phyloP scores from a whole-genome alignment of 2,113 vertebrate species.

The Colaptes auratus region DNA sequence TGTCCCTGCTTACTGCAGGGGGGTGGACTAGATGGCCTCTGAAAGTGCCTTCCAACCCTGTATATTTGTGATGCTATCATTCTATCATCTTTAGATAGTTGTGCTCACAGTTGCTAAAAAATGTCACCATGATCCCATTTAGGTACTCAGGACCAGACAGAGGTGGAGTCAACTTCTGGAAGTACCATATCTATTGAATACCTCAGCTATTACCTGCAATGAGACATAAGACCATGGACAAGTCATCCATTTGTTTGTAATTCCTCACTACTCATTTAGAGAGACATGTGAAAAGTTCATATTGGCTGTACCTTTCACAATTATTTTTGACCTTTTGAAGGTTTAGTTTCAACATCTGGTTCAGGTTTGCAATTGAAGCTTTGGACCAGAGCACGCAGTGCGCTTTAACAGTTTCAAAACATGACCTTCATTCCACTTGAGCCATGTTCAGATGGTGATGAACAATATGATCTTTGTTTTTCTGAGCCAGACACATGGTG shows the following conservation, averaged over 20 bases:
- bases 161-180: not conserved
- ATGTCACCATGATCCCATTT: not conserved
- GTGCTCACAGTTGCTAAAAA: not conserved
- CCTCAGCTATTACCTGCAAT: not conserved
- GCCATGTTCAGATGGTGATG: not conserved
- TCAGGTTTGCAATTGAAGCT: not conserved
- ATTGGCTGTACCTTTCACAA: not conserved
- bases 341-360: not conserved
- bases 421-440: not conserved
- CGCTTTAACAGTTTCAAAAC: not conserved
- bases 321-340: not conserved
- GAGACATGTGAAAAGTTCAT: not conserved
- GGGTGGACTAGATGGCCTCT: too few relatives aligned
- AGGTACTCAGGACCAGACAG: not conserved
- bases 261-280: not conserved
- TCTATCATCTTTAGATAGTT: not conserved
- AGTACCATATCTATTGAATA: not conserved
- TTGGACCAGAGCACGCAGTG: not conserved
- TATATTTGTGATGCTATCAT: too few relatives aligned
- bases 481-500: not conserved
- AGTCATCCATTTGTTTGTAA: not conserved
- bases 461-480: not conserved
- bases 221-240: rapidly evolving
- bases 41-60: too few relatives aligned
- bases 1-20: too few relatives aligned